These are phyloP conservation scores for Hycleus cichorii DNA, from an alignment of 1,140 invertebrate species.

Conservation along the genomic window DNA sequence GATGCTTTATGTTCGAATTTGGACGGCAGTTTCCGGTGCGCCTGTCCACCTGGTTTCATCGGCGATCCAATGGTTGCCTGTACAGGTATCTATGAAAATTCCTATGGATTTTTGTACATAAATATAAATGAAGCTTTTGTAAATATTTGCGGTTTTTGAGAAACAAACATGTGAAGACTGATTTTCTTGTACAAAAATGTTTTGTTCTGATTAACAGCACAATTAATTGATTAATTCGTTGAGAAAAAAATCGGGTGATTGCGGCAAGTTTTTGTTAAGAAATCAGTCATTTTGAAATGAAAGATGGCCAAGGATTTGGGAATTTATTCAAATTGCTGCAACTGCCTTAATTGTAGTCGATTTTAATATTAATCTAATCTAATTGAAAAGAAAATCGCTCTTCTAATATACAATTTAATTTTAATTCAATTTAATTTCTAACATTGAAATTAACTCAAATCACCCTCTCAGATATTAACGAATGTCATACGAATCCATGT, in stretches of 20 bases:
- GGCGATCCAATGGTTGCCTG: constrained; percentile 66
- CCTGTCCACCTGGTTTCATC: constrained; percentile 66
- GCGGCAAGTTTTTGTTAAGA: constrained; percentile 7
- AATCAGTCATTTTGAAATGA: constrained; percentile 6
- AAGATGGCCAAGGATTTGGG: neutral
- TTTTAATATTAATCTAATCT: no score
- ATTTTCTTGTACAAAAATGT: constrained; percentile 36
- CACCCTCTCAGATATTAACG: constrained; percentile 50
- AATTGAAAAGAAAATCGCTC: constrained; percentile 19
- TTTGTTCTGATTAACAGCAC: constrained; percentile 4
- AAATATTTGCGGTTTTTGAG: constrained; percentile 11
- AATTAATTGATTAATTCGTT: no score
- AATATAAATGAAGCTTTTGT: constrained; percentile 2
- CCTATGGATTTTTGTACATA: constrained; percentile 26
- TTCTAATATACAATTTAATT: constrained; percentile 1
- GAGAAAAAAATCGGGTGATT: neutral
- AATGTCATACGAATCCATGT: constrained; percentile 57
- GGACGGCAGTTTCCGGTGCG: constrained; percentile 65
- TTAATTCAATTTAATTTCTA: neutral
- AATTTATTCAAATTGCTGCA: neutral
- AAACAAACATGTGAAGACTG: constrained; percentile 37
- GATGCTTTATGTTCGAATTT: constrained; percentile 65
- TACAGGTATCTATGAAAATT: constrained; percentile 48
- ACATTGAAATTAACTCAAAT: neutral
- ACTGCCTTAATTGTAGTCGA: neutral